These are phyloP conservation scores for Musca vetustissima DNA, from an alignment of 1,140 invertebrate species.

Conservation along the genomic window DNA sequence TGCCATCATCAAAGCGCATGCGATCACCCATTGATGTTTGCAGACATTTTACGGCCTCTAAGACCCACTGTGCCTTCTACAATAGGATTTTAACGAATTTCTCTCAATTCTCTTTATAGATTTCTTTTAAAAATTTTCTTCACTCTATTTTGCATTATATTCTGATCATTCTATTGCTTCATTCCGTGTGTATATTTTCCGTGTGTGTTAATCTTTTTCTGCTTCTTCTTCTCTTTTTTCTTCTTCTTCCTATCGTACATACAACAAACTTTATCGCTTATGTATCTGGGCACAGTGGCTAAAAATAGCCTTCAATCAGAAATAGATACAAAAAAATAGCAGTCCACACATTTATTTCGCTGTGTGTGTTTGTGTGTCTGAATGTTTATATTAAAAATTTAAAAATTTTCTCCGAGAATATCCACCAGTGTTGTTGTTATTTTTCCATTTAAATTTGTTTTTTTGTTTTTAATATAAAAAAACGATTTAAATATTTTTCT, in stretches of 20 bases:
- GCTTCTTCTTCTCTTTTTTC: too few species aligned
- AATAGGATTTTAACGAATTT: not conserved
- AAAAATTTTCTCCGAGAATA: constrained; percentile 5
- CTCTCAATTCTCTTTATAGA: not conserved
- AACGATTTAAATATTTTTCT: not conserved
- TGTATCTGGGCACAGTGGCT: constrained; percentile 30
- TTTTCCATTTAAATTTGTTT: not conserved
- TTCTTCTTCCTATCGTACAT: too few species aligned
- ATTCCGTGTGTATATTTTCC: too few species aligned
- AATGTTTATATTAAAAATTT: not conserved
- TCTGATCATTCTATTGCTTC: too few species aligned
- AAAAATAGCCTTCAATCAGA: constrained; percentile 29
- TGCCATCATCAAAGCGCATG: too few species aligned
- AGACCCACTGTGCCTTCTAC: constrained; percentile 10
- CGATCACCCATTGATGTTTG: too few species aligned
- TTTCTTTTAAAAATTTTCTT: constrained; percentile 6
- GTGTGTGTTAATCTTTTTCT: too few species aligned
- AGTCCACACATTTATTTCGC: not conserved
- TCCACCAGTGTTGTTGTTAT: not conserved
- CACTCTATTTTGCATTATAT: too few species aligned
- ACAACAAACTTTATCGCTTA: constrained; percentile 13
- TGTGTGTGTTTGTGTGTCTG: not conserved
- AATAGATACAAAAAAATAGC: constrained; percentile 28
- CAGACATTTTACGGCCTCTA: not conserved
- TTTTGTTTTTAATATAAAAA: not conserved